Evolutionary conservation across 2,797 vertebrate species (phyloP).

Genomic region (Fistularia commersonii): DNA sequence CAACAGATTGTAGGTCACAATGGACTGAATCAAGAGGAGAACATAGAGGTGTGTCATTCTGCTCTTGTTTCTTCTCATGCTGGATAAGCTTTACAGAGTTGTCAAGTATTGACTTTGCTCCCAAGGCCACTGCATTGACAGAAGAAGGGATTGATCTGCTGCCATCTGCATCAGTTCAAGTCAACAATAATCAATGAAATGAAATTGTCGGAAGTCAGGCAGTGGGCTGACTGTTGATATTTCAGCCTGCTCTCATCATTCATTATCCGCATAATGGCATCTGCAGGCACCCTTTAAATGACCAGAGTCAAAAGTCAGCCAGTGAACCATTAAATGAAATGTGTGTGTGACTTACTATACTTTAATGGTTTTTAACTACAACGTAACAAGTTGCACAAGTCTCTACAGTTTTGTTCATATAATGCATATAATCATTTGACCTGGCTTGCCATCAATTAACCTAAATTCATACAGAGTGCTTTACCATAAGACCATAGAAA

Average conservation of each 20-base stretch:
- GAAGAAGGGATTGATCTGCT: constrained; percentile 30
- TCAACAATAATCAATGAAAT: constrained; percentile 38
- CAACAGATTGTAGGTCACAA: background rate
- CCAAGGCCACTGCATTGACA: constrained; percentile 13
- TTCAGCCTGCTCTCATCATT: constrained; percentile 20
- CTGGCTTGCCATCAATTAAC: constrained; percentile 27
- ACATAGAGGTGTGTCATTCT: constrained; percentile 6
- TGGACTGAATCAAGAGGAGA: constrained; percentile 2
- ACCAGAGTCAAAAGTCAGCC: constrained; percentile 30
- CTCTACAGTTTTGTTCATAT: constrained; percentile 35
- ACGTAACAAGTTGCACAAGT: constrained; percentile 35
- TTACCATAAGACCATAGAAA: constrained; percentile 17
- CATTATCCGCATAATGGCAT: constrained; percentile 21
- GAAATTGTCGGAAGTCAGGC: constrained; percentile 29
- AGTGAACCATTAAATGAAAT: constrained; percentile 41
- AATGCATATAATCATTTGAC: constrained; percentile 41
- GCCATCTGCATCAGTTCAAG: constrained; percentile 18
- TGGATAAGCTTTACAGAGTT: constrained; percentile 32
- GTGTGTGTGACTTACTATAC: constrained; percentile 35
- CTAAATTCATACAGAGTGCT: constrained; percentile 21
- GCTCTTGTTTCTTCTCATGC: constrained; percentile 5
- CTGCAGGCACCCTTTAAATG: constrained; percentile 18
- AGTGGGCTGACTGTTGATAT: constrained; percentile 33
- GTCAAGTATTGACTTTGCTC: constrained; percentile 26
- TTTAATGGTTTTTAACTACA: constrained; percentile 46